phyloP scores from a whole-genome alignment of 2,113 vertebrate genomes.

The Progne subis region DNA sequence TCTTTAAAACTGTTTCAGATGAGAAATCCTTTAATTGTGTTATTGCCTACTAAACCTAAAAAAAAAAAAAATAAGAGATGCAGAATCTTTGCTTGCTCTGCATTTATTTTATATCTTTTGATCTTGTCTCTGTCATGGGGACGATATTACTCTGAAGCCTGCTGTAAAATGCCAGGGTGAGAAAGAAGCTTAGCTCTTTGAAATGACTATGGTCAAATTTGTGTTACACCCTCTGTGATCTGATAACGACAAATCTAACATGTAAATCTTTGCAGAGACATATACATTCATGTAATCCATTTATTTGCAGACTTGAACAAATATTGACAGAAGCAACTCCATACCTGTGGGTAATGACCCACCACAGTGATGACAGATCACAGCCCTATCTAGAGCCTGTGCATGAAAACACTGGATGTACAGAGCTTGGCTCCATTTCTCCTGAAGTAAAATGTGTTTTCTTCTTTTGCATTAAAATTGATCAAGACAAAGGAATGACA shows the following conservation, averaged over 20 bases:
- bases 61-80: neutral
- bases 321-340: conserved; percentile 37
- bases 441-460: neutral
- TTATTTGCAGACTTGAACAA: conserved; percentile 40
- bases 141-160: neutral
- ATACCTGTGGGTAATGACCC: neutral
- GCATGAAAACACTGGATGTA: neutral
- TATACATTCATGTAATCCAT: neutral
- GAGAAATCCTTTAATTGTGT: neutral
- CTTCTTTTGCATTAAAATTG: neutral
- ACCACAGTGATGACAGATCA: neutral
- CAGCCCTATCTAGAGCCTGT: neutral
- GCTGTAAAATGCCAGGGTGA: neutral
- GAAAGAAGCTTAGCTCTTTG: neutral
- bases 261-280: neutral
- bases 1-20: neutral
- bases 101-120: neutral
- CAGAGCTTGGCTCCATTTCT: neutral
- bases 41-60: neutral
- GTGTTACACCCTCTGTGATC: neutral
- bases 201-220: neutral
- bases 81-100: neutral
- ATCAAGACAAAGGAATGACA: neutral
- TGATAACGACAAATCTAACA: conserved; percentile 8
- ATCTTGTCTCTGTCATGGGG: neutral